Evolutionary conservation across 1,140 invertebrate species (phyloP).

Genomic region (Hypsibius dujardini): DNA sequence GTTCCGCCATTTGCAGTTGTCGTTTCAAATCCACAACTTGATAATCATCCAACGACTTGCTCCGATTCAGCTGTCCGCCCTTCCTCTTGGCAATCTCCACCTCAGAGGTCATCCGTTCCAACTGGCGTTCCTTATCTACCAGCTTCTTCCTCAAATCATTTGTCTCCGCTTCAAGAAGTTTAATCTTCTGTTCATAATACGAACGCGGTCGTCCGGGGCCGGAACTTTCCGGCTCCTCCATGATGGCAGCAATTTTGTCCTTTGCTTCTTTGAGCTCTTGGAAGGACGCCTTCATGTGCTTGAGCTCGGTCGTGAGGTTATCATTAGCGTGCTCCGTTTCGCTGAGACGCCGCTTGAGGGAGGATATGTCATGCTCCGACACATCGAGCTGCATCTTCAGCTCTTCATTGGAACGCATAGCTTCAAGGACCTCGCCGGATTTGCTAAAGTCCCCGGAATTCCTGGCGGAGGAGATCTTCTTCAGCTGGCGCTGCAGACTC

Average conservation of each 20-base stretch:
- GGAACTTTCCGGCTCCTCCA: constrained; percentile 23
- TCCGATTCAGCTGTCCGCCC: neutral
- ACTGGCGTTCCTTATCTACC: constrained; percentile 44
- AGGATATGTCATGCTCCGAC: constrained; percentile 64
- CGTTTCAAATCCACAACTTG: constrained; percentile 48
- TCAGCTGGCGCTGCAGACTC: constrained; percentile 68
- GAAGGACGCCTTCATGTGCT: constrained; percentile 47
- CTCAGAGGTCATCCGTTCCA: constrained; percentile 3
- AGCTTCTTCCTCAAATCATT: constrained; percentile 51
- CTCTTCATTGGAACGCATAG: constrained; percentile 36
- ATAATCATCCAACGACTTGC: constrained; percentile 30
- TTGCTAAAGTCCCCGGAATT: constrained; percentile 23
- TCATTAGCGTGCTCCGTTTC: constrained; percentile 62
- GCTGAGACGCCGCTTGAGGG: constrained; percentile 59
- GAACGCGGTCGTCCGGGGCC: constrained; percentile 21
- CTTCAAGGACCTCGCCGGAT: constrained; percentile 16
- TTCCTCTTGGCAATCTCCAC: neutral
- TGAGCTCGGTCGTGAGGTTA: constrained; percentile 50
- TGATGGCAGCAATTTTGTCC: constrained; percentile 21
- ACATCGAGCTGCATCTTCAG: constrained; percentile 60
- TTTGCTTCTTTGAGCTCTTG: constrained; percentile 20
- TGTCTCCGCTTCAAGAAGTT: constrained; percentile 49
- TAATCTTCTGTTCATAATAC: constrained; percentile 48
- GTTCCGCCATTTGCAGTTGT: constrained; percentile 51
- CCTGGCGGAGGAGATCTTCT: constrained; percentile 56